phyloP scores from a whole-genome alignment of 2,797 vertebrate genomes.

The Acrocephalus scirpaceus region DNA sequence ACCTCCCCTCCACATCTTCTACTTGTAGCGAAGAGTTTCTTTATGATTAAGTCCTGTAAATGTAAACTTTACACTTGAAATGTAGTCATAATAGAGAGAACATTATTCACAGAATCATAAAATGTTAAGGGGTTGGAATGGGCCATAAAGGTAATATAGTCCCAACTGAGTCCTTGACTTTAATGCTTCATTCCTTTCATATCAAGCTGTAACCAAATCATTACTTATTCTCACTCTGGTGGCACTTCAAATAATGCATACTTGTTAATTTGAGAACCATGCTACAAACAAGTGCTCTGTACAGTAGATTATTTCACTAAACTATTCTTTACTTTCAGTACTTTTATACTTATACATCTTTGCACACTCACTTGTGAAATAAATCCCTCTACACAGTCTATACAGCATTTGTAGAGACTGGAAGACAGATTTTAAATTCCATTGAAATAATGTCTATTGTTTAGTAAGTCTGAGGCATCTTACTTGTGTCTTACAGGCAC shows the following conservation, averaged over 20 bases:
- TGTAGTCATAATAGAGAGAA: background rate
- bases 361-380: background rate
- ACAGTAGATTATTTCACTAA: background rate
- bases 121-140: background rate
- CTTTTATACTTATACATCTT: background rate
- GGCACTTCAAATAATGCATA: conserved; percentile 1
- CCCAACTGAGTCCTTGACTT: background rate
- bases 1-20: rapidly evolving
- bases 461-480: background rate
- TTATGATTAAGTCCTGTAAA: background rate
- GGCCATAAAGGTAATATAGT: background rate
- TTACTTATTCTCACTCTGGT: background rate
- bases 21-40: background rate
- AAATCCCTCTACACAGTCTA: background rate
- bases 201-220: background rate
- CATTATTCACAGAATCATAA: background rate
- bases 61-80: conserved; percentile 2
- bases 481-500: background rate
- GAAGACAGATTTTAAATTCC: background rate
- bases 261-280: background rate
- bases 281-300: background rate
- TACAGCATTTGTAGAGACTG: background rate
- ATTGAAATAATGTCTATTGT: background rate
- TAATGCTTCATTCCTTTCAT: background rate
- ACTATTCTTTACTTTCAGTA: background rate